Evolutionary conservation across 37 sponge, comb jelly and placozoan genomes (phyloP).

Genomic region (Aphrocallistes beatrix): DNA sequence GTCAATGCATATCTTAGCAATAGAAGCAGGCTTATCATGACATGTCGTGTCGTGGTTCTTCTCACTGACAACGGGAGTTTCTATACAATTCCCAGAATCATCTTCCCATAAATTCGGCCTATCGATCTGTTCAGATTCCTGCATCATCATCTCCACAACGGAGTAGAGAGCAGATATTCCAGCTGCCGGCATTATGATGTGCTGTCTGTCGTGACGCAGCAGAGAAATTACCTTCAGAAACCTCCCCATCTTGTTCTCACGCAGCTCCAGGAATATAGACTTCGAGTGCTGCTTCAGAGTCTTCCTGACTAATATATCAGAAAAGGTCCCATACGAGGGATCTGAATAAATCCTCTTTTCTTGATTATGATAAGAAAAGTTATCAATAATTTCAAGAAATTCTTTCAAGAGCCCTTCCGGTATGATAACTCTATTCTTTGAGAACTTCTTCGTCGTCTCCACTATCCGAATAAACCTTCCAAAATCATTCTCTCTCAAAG

Average conservation of each 20-base stretch:
- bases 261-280: neutral
- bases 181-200: neutral
- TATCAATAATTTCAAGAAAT: neutral
- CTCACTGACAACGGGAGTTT: too few species aligned
- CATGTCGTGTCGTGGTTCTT: too few species aligned
- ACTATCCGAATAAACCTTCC: slow-evolving; percentile 12
- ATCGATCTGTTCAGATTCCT: neutral
- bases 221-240: neutral
- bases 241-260: neutral
- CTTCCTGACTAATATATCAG: neutral
- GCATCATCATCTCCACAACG: neutral
- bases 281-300: neutral
- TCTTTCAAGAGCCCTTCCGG: neutral
- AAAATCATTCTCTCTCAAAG: slow-evolving; percentile 4
- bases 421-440: neutral
- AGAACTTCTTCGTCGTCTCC: neutral
- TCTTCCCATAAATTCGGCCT: too few species aligned
- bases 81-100: too few species aligned
- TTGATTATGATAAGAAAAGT: neutral
- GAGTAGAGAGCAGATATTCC: neutral
- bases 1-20: neutral
- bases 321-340: neutral
- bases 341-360: neutral
- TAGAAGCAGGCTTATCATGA: neutral
- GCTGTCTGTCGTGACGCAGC: neutral